Conservation (phyloP, 2,797 vertebrate genomes). For the Lacerta agilis region DNA sequence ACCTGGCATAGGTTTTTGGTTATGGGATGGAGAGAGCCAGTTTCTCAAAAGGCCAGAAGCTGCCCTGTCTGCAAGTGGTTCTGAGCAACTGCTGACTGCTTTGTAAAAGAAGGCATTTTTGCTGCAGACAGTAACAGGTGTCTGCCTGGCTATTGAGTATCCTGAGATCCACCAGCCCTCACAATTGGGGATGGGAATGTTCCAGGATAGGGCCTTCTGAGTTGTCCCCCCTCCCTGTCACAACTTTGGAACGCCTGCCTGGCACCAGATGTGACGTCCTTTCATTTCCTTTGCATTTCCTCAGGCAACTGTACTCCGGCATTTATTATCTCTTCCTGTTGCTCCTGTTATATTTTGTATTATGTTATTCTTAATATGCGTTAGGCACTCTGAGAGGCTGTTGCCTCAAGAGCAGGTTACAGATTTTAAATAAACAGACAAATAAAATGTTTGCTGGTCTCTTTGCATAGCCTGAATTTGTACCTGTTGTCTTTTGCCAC, state of each 20-base stretch:
- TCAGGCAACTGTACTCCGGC: background rate
- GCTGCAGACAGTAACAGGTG: background rate
- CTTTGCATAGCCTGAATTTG: background rate
- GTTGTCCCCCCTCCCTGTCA: too few relatives aligned
- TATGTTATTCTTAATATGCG: background rate
- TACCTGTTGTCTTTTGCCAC: background rate
- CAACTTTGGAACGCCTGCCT: too few relatives aligned
- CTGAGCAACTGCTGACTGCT: background rate
- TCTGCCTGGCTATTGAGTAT: background rate
- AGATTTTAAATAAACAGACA: background rate
- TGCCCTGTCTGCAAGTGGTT: background rate
- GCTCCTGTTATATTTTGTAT: background rate
- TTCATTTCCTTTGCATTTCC: background rate
- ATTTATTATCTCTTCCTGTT: background rate
- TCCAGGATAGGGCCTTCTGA: background rate
- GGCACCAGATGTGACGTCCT: background rate
- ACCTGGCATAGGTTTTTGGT: background rate
- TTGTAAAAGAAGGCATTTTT: background rate
- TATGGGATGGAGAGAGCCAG: background rate
- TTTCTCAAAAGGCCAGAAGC: background rate
- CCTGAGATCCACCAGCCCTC: background rate
- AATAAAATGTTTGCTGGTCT: background rate
- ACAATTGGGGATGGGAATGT: background rate
- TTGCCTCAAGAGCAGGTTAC: too few relatives aligned
- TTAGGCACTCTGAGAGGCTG: background rate